Evolutionary conservation across 2,797 vertebrate genomes (phyloP).

Genomic region (Parauchenoglanis ngamensis): DNA sequence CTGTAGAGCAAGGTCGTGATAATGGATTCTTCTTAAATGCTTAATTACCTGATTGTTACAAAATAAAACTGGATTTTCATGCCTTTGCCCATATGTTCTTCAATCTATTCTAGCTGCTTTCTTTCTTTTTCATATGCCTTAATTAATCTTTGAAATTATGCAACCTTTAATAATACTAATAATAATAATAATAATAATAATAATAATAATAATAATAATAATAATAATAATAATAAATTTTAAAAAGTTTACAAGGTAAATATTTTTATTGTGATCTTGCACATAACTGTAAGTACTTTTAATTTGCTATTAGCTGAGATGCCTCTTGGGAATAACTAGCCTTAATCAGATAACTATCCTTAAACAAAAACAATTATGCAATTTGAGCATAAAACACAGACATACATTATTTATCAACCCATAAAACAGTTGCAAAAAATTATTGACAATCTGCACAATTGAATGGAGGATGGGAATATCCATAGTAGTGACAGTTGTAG

Average conservation of each 20-base stretch:
- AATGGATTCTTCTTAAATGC: conserved; percentile 44
- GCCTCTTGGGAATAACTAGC: conserved; percentile 36
- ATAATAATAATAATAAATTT: too few species aligned
- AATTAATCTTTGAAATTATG: not conserved
- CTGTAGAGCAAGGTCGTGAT: conserved; percentile 54
- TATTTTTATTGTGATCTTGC: conserved; percentile 2
- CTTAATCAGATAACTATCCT: conserved; percentile 26
- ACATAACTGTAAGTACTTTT: conserved; percentile 32
- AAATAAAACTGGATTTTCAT: conserved; percentile 1
- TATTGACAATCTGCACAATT: conserved; percentile 56
- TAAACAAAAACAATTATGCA: conserved; percentile 49
- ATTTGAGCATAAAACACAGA: conserved; percentile 35
- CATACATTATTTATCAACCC: conserved; percentile 53
- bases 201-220: too few species aligned
- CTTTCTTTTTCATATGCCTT: not conserved
- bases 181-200: too few species aligned
- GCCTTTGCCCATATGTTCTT: not conserved
- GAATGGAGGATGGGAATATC: conserved; percentile 55
- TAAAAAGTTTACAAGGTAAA: not conserved
- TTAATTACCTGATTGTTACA: conserved; percentile 49
- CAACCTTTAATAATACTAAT: not conserved
- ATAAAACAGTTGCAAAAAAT: conserved; percentile 41
- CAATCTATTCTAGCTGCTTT: not conserved
- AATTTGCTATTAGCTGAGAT: conserved; percentile 18
- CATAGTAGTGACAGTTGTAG: conserved; percentile 61